Conservation (phyloP, 2,113 vertebrate genomes). For the Gobiocypris rarus region DNA sequence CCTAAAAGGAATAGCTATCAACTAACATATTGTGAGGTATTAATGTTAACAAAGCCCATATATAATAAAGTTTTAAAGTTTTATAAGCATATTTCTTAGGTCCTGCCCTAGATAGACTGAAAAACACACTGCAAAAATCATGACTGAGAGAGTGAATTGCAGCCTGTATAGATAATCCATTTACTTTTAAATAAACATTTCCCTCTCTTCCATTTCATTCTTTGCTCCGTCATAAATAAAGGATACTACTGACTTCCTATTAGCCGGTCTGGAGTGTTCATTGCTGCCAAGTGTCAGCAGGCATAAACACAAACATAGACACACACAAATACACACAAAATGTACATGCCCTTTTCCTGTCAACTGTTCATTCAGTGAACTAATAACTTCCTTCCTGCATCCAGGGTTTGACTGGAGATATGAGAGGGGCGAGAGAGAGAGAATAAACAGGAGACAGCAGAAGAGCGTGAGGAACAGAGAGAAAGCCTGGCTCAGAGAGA, state of each 20-base stretch:
- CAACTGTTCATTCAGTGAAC: slow-evolving; percentile 79
- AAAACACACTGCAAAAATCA: no score
- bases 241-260: slow-evolving; percentile 70
- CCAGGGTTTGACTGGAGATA: slow-evolving; percentile 77
- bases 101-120: no score
- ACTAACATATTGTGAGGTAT: no score
- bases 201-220: slow-evolving; percentile 20
- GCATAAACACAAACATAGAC: slow-evolving; percentile 27
- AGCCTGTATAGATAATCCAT: not conserved
- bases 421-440: slow-evolving; percentile 64
- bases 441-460: not conserved
- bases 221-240: slow-evolving; percentile 32
- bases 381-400: slow-evolving; percentile 85
- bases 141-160: no score
- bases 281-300: slow-evolving; percentile 64
- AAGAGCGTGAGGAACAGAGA: slow-evolving; percentile 7
- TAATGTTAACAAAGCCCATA: no score
- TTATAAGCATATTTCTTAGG: no score
- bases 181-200: slow-evolving; percentile 38
- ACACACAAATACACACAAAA: slow-evolving; percentile 14
- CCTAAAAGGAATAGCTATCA: no score
- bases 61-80: no score
- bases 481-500: slow-evolving; percentile 28
- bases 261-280: slow-evolving; percentile 79
- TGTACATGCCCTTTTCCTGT: slow-evolving; percentile 70